Base-by-base conservation (phyloP, 2,113 vertebrate genomes). In the Thalassarche chlororhynchos region DNA sequence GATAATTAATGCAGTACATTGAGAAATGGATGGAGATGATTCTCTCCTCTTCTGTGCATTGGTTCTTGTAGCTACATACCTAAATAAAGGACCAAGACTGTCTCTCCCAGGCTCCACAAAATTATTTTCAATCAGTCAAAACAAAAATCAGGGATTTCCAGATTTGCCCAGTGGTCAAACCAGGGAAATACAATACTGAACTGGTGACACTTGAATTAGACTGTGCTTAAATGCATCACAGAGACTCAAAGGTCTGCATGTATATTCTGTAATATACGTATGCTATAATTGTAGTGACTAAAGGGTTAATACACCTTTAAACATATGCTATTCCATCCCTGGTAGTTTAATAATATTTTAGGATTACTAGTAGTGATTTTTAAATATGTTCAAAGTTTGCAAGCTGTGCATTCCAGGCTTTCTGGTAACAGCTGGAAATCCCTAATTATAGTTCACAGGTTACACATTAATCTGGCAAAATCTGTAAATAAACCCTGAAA, bases 401-500 rank as follows among this genome's bases (percentile, higher is more conserved):
- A 95, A 96, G 83, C 93, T 96, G 69, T 96, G 95, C 95, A 96
- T 98, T 97, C 92, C 89, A 95, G 82, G 68, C 90, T 98, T 97
- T 98, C 96, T 97, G 80, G 77, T 97, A 98, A 97, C 97, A 98
- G 97, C 97, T 98, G 98, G 97, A 97, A 98, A 98, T 95, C 93
- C 94, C 93, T 97, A 98, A 98, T 98, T 98, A 98, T 95, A 97
- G 97, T 98, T 98, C 96, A 97, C 78, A 80, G 97, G 94, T 96
- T 98, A 97, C 61, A 93, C 60, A 87, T 94, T 98, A 93, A 96
- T 97, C 96, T 98, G 95, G 95, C 71, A 97, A 96, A 98, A 97
- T 94, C 96, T 97, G 96, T 98, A 98, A 98, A 98, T 95, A 98
- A 98, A 95, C 72, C 92, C 95, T 96, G 91, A 96, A 98, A 97